Conservation (phyloP, 2,797 vertebrate genomes). For the Parauchenoglanis punctatus region DNA sequence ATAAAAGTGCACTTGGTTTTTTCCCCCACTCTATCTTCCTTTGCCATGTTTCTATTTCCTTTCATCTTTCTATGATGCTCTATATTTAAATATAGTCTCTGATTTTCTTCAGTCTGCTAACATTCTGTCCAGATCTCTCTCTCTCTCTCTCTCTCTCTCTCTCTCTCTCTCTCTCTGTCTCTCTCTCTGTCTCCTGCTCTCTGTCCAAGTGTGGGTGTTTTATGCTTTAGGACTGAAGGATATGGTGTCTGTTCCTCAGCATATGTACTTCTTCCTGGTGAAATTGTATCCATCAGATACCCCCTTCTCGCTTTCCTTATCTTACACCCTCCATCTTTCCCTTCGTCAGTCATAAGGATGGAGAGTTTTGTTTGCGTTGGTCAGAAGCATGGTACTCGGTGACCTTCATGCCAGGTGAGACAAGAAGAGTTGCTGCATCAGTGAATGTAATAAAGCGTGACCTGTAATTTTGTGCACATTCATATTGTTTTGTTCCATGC, state of each 20-base stretch:
- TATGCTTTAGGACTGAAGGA: slow-evolving; percentile 52
- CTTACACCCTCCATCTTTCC: slow-evolving; percentile 46
- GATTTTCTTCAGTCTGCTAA: not conserved
- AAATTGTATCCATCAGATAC: slow-evolving; percentile 71
- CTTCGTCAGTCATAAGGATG: slow-evolving; percentile 36
- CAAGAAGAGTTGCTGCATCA: not conserved
- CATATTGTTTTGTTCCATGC: not conserved
- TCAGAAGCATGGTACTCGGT: slow-evolving; percentile 16
- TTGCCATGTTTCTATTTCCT: not conserved
- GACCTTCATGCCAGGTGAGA: slow-evolving; percentile 37
- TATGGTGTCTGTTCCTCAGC: slow-evolving; percentile 55
- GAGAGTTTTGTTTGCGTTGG: slow-evolving; percentile 10
- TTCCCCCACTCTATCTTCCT: not conserved
- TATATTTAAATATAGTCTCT: not conserved
- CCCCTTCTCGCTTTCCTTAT: slow-evolving; percentile 54
- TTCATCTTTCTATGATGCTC: slow-evolving; percentile 23
- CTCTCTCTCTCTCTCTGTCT: slow-evolving; percentile 10
- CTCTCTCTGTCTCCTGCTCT: slow-evolving; percentile 17
- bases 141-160: slow-evolving; percentile 14
- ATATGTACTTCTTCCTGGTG: slow-evolving; percentile 66
- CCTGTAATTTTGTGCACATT: not conserved
- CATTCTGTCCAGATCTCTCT: slow-evolving; percentile 13
- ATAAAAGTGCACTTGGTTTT: not conserved
- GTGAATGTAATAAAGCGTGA: not conserved
- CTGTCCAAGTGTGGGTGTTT: slow-evolving; percentile 43